A percentile compares a stretch with the other conserved stretches of the same genome.
Conservation (phyloP, 2,113 vertebrate species). For the Seriola quinqueradiata region DNA sequence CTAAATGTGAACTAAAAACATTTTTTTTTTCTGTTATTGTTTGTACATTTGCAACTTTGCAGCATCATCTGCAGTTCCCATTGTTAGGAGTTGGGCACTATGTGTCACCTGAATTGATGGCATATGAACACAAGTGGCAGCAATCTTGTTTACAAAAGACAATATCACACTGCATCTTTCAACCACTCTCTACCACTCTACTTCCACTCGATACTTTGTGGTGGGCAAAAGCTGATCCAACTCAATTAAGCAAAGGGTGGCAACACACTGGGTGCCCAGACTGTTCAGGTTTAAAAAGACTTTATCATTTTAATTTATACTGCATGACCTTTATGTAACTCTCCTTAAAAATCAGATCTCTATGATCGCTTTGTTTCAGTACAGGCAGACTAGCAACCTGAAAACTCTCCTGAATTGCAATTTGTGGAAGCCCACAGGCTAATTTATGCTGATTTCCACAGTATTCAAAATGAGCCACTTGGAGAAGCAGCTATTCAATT, state of each 20-base stretch:
- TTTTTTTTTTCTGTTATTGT: background rate
- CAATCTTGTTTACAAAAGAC: background rate
- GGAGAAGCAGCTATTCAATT: conserved; percentile 34
- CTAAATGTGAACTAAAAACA: background rate
- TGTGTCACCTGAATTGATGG: background rate
- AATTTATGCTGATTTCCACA: conserved; percentile 36
- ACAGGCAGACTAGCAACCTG: background rate
- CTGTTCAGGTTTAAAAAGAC: background rate
- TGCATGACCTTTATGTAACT: conserved; percentile 42
- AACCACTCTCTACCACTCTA: background rate
- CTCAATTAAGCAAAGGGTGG: background rate
- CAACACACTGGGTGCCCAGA: background rate
- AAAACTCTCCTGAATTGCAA: conserved; percentile 16
- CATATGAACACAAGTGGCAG: background rate
- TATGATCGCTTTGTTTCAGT: conserved; percentile 7
- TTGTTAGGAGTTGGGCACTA: background rate
- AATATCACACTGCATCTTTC: background rate
- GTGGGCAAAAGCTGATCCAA: background rate
- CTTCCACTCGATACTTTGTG: background rate
- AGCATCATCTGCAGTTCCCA: background rate
- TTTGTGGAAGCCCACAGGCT: conserved; percentile 11
- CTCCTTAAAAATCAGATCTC: conserved; percentile 21
- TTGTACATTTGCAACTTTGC: background rate
- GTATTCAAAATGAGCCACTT: conserved; percentile 21
- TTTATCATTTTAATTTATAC: conserved; percentile 7